These are phyloP conservation scores for Mastigias papua DNA, from an alignment of 30 jellyfish, hydroid and myxozoan genomes.

Conservation along the genomic window DNA sequence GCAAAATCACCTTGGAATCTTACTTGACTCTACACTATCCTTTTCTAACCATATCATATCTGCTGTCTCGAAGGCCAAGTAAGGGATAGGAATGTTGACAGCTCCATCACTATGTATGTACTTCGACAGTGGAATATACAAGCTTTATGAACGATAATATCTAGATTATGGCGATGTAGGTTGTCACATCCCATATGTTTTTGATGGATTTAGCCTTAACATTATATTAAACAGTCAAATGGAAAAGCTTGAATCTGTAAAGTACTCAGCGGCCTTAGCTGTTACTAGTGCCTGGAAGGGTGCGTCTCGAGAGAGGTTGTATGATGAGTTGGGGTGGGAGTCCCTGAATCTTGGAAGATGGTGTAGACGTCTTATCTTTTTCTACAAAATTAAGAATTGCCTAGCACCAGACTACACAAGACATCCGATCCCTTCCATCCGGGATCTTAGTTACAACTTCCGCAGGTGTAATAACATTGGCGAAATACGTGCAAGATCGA, in stretches of 20 bases:
- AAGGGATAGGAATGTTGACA: neutral
- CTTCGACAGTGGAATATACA: neutral
- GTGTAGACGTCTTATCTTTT: constrained; percentile 63
- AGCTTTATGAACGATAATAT: neutral
- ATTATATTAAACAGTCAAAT: constrained; percentile 12
- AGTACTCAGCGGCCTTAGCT: constrained; percentile 31
- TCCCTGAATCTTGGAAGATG: constrained; percentile 51
- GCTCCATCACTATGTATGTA: neutral
- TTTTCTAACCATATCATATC: neutral
- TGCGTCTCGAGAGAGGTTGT: constrained; percentile 37
- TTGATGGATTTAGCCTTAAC: neutral
- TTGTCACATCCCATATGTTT: neutral
- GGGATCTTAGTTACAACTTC: constrained; percentile 26
- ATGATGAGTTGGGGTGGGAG: constrained; percentile 65
- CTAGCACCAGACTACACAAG: constrained; percentile 60
- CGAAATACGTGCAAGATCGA: constrained; percentile 23
- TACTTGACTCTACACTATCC: constrained; percentile 1
- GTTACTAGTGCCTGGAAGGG: constrained; percentile 60
- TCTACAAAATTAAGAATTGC: constrained; percentile 37
- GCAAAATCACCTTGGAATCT: neutral
- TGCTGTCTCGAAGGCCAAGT: neutral
- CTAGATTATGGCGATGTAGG: neutral
- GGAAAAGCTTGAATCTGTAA: constrained; percentile 49
- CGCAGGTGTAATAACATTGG: constrained; percentile 43
- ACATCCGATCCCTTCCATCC: constrained; percentile 36